These are phyloP conservation scores for Neuroscelio doddi DNA, from an alignment of 2,888 invertebrate species.

Conservation along the genomic window DNA sequence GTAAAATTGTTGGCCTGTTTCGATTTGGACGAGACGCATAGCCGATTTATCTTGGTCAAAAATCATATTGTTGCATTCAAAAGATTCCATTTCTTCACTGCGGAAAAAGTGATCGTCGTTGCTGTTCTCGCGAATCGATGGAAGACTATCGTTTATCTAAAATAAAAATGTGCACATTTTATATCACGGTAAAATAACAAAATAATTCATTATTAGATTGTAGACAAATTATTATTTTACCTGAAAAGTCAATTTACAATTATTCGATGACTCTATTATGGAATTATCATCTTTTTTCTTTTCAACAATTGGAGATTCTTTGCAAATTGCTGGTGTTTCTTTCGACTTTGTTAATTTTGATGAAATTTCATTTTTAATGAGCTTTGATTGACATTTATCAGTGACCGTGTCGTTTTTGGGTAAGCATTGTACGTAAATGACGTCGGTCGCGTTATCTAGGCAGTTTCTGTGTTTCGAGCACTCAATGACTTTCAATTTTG, in stretches of 20 bases:
- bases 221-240: too few species aligned
- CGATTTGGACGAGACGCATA: conserved; percentile 58
- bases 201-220: too few species aligned
- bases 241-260: conserved; percentile 1
- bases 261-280: neutral
- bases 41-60: conserved; percentile 47
- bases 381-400: too few species aligned
- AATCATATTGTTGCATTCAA: conserved; percentile 25
- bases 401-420: neutral
- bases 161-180: too few species aligned
- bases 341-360: neutral
- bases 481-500: neutral
- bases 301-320: neutral
- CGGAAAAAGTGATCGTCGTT: conserved; percentile 25
- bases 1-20: conserved; percentile 63
- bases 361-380: neutral
- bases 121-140: conserved; percentile 24
- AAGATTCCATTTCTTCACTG: conserved; percentile 24
- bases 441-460: neutral
- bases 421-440: neutral
- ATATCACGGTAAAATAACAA: too few species aligned
- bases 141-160: conserved; percentile 34
- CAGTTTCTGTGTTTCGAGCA: neutral
- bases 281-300: neutral
- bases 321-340: neutral